Evolutionary conservation across 2,113 vertebrate species (phyloP), one percentile per base, ranked within the genome.

Genomic region (Elephantulus edwardii): DNA sequence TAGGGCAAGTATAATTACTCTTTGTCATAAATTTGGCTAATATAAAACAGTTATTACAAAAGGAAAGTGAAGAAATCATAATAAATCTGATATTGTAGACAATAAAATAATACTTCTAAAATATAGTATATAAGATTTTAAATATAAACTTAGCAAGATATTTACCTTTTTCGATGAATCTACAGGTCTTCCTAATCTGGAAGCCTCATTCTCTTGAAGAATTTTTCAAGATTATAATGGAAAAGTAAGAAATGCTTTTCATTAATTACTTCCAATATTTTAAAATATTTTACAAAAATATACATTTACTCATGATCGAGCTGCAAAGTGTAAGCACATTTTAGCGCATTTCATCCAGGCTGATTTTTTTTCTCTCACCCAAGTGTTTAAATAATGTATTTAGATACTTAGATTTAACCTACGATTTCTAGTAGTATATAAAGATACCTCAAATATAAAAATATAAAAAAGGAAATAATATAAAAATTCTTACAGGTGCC

Each of bases 1-100:
- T 42, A 90, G 0, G 83, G 2, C 77, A 91, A 88, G 95, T 74
- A 62, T 76, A 74, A 28, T 88, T 95, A 83, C 90, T 93, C n/a
- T 66, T 79, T 91, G 42, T 80, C 1, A 44, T 68, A 1, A n/a
- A 20, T 91, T 93, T 78, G 14, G 72, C 2, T 79, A 62, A 17
- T 75, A 13, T 90, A 70, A 83, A 94, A 26, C 33, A 24, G 1
- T 0, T 79, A 70, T 28, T 0, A 62, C 11, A 81, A 3, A 94
- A 92, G 3, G 0, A 64, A 74, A 83, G 84, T 62, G 30, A 94
- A 77, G 4, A n/a, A 4, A 6, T 22, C 50, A 35, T n/a, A 42
- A 12, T 11, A 80, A 38, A 86, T 89, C 33, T 52, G 46, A 70
- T 58, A 22, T 1, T 84, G 80, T 84, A 58, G 28, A 20, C 1